Conservation (phyloP, 2,113 vertebrate species). For the Ctenodactylus gundi region DNA sequence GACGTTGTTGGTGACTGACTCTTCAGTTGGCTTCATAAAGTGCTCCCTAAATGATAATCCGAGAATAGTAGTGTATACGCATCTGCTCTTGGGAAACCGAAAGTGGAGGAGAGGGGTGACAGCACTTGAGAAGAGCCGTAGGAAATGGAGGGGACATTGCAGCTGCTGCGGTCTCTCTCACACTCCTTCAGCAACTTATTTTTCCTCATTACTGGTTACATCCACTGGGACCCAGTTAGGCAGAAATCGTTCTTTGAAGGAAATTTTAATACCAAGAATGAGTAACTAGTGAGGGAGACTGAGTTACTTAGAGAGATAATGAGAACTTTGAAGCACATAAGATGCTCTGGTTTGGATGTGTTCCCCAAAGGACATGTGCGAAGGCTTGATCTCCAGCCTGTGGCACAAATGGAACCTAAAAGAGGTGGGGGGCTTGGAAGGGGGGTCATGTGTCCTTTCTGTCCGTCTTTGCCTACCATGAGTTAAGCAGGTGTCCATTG, state of each 20-base stretch:
- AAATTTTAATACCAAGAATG: not conserved
- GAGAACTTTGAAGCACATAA: not conserved
- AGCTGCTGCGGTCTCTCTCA: not conserved
- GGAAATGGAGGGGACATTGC: rapidly evolving
- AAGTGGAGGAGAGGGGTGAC: not conserved
- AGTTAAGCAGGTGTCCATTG: not conserved
- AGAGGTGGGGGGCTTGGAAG: not conserved
- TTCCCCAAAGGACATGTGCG: not conserved
- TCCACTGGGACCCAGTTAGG: not conserved
- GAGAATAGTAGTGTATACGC: not conserved
- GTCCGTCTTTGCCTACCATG: too few relatives aligned
- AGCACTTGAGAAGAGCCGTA: not conserved
- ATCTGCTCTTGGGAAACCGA: not conserved
- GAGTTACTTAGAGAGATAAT: not conserved
- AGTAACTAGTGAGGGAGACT: not conserved
- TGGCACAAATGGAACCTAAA: not conserved
- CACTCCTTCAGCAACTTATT: not conserved
- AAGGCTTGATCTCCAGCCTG: not conserved
- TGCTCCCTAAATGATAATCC: not conserved
- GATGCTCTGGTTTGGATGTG: not conserved
- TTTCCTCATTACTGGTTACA: not conserved
- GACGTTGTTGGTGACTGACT: not conserved
- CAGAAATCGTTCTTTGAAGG: not conserved
- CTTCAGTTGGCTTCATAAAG: not conserved
- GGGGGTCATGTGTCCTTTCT: not conserved